A percentile compares a stretch with the other conserved stretches of the same genome.
These are phyloP conservation scores for Hirundichthys speculiger DNA, from an alignment of 2,113 vertebrate species.

Conservation along the genomic window DNA sequence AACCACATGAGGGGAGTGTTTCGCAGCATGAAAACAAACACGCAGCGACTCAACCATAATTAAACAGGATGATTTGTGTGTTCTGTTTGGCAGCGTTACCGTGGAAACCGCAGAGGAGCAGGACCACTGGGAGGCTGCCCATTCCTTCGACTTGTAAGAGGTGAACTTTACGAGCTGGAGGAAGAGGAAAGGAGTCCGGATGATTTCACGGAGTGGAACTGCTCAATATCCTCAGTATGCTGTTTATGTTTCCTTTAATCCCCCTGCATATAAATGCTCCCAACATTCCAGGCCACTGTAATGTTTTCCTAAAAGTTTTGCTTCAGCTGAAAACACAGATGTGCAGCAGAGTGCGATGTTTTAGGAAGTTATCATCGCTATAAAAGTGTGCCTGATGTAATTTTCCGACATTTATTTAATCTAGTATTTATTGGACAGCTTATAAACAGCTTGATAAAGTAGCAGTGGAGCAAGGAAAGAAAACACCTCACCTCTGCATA, in stretches of 20 bases:
- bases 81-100: conserved; percentile 80
- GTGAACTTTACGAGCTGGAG: conserved; percentile 71
- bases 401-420: conserved; percentile 41
- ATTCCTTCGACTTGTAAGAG: conserved; percentile 73
- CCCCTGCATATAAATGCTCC: conserved; percentile 42
- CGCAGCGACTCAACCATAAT: conserved; percentile 61
- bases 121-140: conserved; percentile 76
- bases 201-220: conserved; percentile 73
- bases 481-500: conserved; percentile 24
- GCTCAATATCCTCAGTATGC: conserved; percentile 67
- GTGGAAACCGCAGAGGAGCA: conserved; percentile 83
- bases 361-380: conserved; percentile 40
- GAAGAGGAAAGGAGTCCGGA: conserved; percentile 62
- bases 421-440: conserved; percentile 26
- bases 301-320: conserved; percentile 53
- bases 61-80: conserved; percentile 74
- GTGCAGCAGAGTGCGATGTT: conserved; percentile 30
- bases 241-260: conserved; percentile 69
- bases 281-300: conserved; percentile 35
- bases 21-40: conserved; percentile 69
- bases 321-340: conserved; percentile 50
- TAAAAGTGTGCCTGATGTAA: conserved; percentile 50
- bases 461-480: conserved; percentile 5
- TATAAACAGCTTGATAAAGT: conserved; percentile 36
- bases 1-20: conserved; percentile 72